Base-by-base conservation (phyloP, 1,140 invertebrate species). In the Myzus persicae region DNA sequence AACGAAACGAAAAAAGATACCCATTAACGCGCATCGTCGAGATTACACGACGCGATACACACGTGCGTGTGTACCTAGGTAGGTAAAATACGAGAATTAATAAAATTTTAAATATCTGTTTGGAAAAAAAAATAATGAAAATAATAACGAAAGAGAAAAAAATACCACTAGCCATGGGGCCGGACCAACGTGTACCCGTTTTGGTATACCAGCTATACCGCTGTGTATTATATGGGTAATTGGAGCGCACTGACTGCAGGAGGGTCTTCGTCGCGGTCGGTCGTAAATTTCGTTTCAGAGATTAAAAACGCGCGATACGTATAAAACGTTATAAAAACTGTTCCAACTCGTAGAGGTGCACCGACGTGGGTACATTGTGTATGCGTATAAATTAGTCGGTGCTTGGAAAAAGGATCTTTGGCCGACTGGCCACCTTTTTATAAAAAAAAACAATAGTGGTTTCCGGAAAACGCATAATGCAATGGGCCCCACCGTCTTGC, bases 251-350 rank as follows among this genome's bases (percentile, higher is more conserved):
- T n/a, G 59, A 76, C 59, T 76, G 48, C 48, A 22, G 59, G 59
- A 76, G 59, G 59, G 59, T 76, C 59, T 76, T n/a, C 31, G 31
- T 20, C n/a, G 59, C 14, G n/a, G 59, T 87, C 40, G 42, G 84
- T 87, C 84, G 31, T 87, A 87, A 87, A 87, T 48, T 88, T 88
- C 5, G 44, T 88, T 31, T 51, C 4, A 44, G 42, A 46, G 44
- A 88, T 88, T 88, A 88, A 88, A 88, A 88, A 46, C 44, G n/a
- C 4, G 44, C n/a, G 85, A 88, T 88, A 88, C 85, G 44, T 48
- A 36, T n/a, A 36, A 31, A n/a, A 4, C 3, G 31, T 76, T n/a
- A 4, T 76, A n/a, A n/a, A n/a, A n/a, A n/a, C n/a, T n/a, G n/a
- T n/a, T n/a, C 7, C 11, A n/a, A 31, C 59, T 67, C 31, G 59